Conservation (phyloP, 2,797 vertebrate species). For the Crax fasciolata region DNA sequence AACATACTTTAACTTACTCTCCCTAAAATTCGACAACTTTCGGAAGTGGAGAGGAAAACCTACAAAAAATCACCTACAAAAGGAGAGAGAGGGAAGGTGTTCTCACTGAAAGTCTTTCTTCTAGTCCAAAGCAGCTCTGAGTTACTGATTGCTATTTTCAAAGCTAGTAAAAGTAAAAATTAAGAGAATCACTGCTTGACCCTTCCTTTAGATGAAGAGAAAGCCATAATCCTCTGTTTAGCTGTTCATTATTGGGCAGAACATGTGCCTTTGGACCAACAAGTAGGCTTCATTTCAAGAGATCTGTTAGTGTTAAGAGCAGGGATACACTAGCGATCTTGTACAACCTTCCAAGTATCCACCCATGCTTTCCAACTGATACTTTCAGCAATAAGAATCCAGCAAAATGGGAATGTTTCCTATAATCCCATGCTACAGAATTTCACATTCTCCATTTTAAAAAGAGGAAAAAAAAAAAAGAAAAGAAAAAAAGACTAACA, state of each 20-base stretch:
- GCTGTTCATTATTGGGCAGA: rapidly evolving
- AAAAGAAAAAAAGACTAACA: neutral
- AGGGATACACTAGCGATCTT: neutral
- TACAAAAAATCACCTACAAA: neutral
- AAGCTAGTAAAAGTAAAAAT: neutral
- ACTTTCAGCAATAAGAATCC: neutral
- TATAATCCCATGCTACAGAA: neutral
- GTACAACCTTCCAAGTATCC: neutral
- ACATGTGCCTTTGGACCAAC: neutral
- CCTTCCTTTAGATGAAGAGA: neutral
- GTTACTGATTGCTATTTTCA: neutral
- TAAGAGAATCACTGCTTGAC: neutral
- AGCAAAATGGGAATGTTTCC: neutral
- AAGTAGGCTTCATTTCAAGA: neutral
- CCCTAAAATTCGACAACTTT: rapidly evolving
- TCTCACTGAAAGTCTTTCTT: neutral
- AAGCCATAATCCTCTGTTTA: neutral
- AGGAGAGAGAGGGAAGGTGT: neutral
- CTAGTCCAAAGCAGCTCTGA: neutral
- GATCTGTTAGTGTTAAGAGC: neutral
- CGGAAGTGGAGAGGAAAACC: neutral
- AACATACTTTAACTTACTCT: rapidly evolving
- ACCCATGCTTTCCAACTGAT: neutral
- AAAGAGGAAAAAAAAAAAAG: neutral
- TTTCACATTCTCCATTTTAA: neutral